Evolutionary conservation across 1,140 invertebrate genomes (phyloP).

Genomic region (Drosophila rhopaloa): DNA sequence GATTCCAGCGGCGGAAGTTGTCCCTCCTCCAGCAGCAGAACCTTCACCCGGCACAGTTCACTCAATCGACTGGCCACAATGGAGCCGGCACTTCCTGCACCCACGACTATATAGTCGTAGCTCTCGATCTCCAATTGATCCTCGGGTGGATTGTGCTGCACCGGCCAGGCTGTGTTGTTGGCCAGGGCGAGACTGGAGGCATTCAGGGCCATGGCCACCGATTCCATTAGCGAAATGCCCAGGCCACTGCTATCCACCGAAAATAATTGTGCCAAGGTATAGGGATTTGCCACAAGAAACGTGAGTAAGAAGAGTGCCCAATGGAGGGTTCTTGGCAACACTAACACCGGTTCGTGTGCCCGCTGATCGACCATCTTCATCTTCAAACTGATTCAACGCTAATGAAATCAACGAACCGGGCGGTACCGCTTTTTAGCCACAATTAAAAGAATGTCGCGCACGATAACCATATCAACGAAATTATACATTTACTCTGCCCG

Average conservation of each 20-base stretch:
- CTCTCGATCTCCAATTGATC: constrained; percentile 27
- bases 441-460: constrained; percentile 15
- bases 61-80: constrained; percentile 85
- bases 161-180: constrained; percentile 85
- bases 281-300: background rate
- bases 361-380: constrained; percentile 20
- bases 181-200: constrained; percentile 85
- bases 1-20: constrained; percentile 48
- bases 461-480: constrained; percentile 30
- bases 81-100: constrained; percentile 87
- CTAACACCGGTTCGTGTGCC: background rate
- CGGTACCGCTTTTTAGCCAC: constrained; percentile 6
- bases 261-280: background rate
- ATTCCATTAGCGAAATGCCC: constrained; percentile 85
- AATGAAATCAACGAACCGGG: background rate
- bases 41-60: constrained; percentile 69
- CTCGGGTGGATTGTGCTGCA: constrained; percentile 84
- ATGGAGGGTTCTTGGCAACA: background rate
- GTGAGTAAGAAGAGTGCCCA: background rate
- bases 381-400: constrained; percentile 12
- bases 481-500: constrained; percentile 7
- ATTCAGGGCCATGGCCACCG: constrained; percentile 85
- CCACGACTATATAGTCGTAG: constrained; percentile 87
- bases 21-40: constrained; percentile 84
- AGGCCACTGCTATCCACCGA: constrained; percentile 58